Base-by-base conservation (phyloP, 2,888 invertebrate genomes). In the Drosophila setosimentum region DNA sequence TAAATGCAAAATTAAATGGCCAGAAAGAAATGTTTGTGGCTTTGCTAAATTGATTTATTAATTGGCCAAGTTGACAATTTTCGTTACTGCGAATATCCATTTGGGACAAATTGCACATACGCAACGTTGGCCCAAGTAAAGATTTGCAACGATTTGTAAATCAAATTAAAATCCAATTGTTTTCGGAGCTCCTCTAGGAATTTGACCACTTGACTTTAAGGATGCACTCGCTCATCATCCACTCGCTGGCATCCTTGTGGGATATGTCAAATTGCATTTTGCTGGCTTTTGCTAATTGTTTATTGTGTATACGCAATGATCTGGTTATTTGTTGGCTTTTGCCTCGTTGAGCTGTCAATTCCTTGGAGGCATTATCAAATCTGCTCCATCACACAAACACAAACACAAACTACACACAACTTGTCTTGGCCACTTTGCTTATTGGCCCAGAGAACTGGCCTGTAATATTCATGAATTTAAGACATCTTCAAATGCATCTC, bases 81-180 rank as follows among this genome's bases (percentile, higher is more conserved):
- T 37, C 60, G 49, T 49, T 49, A 32, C 53, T 13, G 18, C 33
- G 24, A 5, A 55, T 58, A 58, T 59, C 6, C 27, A 48, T 57
- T 65, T 67, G 35, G 72, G 66, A 55, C n/a, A 30, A 3, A 73
- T 75, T 76, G 60, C 68, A 33, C 49, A 69, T 29, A 63, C 62
- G 50, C 65, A 59, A 61, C 16, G 30, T 54, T 68, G 58, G 24
- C 45, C 42, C 13, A n/a, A 30, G 45, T 21, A 42, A 42, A 21
- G 13, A 13, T 3, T n/a, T 24, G 33, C 50, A 29, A 30, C 24
- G 45, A 30, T 13, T 40, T 29, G 57, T 71, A 68, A 75, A 78
- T 82, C 68, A 87, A 89, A 87, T 87, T 87, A 89, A 85, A 80
- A 82, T 82, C 72, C 70, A 83, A 77, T 89, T 79, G 87, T 83